Conservation (phyloP, 2,113 vertebrate species). For the Carassius gibelio region DNA sequence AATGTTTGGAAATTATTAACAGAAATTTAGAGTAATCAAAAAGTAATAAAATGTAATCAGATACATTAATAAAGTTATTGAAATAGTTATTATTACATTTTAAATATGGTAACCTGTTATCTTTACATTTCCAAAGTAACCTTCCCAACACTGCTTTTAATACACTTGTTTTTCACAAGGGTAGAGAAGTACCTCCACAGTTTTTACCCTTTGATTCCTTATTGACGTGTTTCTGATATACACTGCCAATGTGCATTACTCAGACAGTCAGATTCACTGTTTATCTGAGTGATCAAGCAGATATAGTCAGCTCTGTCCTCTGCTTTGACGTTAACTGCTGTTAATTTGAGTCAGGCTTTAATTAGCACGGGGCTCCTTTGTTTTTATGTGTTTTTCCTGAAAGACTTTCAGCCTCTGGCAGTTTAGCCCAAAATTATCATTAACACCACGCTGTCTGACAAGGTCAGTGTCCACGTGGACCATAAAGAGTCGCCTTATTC, state of each 20-base stretch:
- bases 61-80: no score
- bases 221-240: neutral
- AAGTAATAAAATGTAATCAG: no score
- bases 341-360: conserved; percentile 14
- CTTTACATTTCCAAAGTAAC: no score
- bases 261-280: neutral
- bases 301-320: neutral
- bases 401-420: conserved; percentile 14
- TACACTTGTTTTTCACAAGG: neutral
- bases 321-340: conserved; percentile 11
- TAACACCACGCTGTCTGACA: neutral
- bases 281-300: neutral
- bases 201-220: neutral
- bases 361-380: neutral
- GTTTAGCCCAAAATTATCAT: neutral
- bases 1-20: no score
- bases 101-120: no score
- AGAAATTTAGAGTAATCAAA: no score
- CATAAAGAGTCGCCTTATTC: conserved; percentile 29
- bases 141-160: no score
- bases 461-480: neutral
- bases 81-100: no score
- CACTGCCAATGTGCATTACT: neutral
- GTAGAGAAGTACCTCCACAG: neutral
- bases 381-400: conserved; percentile 19